These are phyloP conservation scores for Physeter macrocephalus DNA, from an alignment of 2,113 vertebrate genomes.

Conservation along the genomic window DNA sequence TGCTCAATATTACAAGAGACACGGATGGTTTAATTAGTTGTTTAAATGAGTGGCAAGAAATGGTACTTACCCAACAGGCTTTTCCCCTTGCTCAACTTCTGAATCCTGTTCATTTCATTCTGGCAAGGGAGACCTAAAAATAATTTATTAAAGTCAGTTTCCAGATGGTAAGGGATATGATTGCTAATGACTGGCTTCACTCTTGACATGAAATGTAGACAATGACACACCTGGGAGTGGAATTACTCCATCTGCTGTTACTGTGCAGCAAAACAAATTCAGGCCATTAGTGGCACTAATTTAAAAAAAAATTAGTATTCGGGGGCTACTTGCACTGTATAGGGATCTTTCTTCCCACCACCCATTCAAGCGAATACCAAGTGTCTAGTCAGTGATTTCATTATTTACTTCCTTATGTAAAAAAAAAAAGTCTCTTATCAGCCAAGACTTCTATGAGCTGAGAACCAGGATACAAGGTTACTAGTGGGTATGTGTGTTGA, in stretches of 20 bases:
- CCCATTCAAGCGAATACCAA: slow-evolving; percentile 25
- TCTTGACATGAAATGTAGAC: slow-evolving; percentile 71
- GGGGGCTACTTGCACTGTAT: slow-evolving; percentile 48
- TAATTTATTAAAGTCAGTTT: slow-evolving; percentile 78
- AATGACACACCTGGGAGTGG: slow-evolving; percentile 77
- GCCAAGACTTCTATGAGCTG: slow-evolving; percentile 27
- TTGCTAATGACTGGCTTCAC: slow-evolving; percentile 76
- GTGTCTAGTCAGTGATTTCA: slow-evolving; percentile 36
- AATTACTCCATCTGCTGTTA: slow-evolving; percentile 72
- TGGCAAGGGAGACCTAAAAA: slow-evolving; percentile 94
- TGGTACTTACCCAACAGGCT: slow-evolving; percentile 90
- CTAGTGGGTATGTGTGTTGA: neutral
- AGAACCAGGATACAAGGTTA: neutral
- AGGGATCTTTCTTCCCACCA: slow-evolving; percentile 40
- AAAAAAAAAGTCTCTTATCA: neutral
- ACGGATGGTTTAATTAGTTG: slow-evolving; percentile 77
- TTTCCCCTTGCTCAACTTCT: slow-evolving; percentile 92
- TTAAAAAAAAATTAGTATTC: slow-evolving; percentile 60
- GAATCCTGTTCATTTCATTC: slow-evolving; percentile 95
- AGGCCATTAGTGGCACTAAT: slow-evolving; percentile 74
- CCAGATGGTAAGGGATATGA: slow-evolving; percentile 78
- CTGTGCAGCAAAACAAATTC: slow-evolving; percentile 71
- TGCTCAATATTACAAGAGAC: slow-evolving; percentile 71
- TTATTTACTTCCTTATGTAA: slow-evolving; percentile 34
- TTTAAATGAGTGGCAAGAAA: slow-evolving; percentile 74